Base-by-base conservation (phyloP, 2,113 vertebrate species). In the Gymnogyps californianus region DNA sequence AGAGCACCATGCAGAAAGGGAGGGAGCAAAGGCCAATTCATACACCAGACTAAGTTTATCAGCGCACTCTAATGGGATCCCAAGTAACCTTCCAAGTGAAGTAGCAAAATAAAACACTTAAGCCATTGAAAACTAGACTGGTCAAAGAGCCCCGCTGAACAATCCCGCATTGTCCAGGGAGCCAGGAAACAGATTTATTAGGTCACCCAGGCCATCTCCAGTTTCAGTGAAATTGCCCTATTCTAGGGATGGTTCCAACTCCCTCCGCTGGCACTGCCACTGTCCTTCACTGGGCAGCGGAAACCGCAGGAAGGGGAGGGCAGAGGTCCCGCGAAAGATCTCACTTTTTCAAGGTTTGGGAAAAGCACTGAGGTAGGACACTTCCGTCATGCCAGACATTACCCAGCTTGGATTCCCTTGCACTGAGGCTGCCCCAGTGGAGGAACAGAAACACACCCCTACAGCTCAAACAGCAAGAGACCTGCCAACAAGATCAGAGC, bases 21-120 rank as follows among this genome's bases (percentile, higher is more conserved):
- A 74, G 42, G 65, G 70, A 91, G 70, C 89, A 95, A 84, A 91
- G 86, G 92, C 62, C 77, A 84, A 38, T 87, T 77, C 38, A 65
- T 46, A 72, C 25, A 87, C 61, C 65, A 61, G 46, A 32, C 89
- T 71, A 87, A 67, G 24, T 91, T 87, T 89, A 89, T 75, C 95
- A 65, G 62, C 74, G 47, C 34, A 32, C 42, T n/a, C 87, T 82
- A 89, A 91, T 51, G 89, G 89, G 89, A 82, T 82, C 91, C 76
- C 80, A 94, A 93, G 83, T 77, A 92, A 89, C 77, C 86, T 92
- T 91, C 92, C 89, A 87, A 89, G 69, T 22, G 77, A 89, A 95
- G 94, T 67, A 92, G 72, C 83, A 89, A 90, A 96, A 89, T 89
- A 95, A 97, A 94, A 89, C 94, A 94, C 91, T 96, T 96, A 51